These are phyloP conservation scores for Odontothrips loti DNA, from an alignment of 2,888 invertebrate genomes.

Conservation along the genomic window DNA sequence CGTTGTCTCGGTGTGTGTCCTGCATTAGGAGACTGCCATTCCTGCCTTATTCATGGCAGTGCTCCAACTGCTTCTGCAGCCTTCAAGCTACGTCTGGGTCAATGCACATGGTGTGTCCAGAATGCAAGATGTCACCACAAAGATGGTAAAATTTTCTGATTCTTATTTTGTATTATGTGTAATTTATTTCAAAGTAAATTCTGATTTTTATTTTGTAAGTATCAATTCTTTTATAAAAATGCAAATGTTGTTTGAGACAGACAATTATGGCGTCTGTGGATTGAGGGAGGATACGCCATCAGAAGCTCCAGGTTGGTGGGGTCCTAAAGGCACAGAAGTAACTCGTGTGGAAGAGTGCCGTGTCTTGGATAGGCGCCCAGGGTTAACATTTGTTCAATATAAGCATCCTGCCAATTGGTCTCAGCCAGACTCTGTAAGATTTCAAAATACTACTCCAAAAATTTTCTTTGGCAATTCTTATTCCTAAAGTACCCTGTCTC, in stretches of 20 bases:
- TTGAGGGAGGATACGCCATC: slow-evolving; percentile 71
- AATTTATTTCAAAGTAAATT: slow-evolving; percentile 32
- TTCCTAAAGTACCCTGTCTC: neutral
- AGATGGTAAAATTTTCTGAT: slow-evolving; percentile 54
- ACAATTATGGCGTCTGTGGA: slow-evolving; percentile 78
- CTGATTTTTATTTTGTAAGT: slow-evolving; percentile 30
- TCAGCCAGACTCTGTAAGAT: slow-evolving; percentile 74
- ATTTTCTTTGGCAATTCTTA: neutral
- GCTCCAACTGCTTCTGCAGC: slow-evolving; percentile 59
- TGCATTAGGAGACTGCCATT: slow-evolving; percentile 81
- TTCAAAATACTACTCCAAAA: slow-evolving; percentile 29
- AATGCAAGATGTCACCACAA: slow-evolving; percentile 85
- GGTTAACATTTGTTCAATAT: slow-evolving; percentile 83
- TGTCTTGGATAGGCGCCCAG: slow-evolving; percentile 72
- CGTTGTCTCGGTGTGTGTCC: slow-evolving; percentile 87
- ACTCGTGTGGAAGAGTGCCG: slow-evolving; percentile 72
- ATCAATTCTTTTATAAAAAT: neutral
- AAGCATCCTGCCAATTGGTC: slow-evolving; percentile 80
- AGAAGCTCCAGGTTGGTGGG: slow-evolving; percentile 87
- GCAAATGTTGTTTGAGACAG: slow-evolving; percentile 44
- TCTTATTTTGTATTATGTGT: slow-evolving; percentile 29
- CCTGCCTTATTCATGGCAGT: slow-evolving; percentile 78
- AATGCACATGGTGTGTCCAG: slow-evolving; percentile 91
- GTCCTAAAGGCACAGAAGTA: slow-evolving; percentile 72
- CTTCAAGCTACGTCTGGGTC: slow-evolving; percentile 69